Evolutionary conservation across 2,888 invertebrate genomes (phyloP), one percentile per base, ranked within the genome.

Genomic region (Lamellibrachia columna): DNA sequence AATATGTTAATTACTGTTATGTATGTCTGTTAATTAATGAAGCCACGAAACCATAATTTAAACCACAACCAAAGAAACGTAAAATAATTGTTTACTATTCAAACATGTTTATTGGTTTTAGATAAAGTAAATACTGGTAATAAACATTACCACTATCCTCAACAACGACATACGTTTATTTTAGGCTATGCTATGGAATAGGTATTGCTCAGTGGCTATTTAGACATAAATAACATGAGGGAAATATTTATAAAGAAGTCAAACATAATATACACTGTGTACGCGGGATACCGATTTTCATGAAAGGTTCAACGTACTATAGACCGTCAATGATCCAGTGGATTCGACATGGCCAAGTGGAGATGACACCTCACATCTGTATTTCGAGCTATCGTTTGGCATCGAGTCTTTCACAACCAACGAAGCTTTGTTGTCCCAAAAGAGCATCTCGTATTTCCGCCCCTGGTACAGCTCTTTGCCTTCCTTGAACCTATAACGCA

Each of bases 371-470:
- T 94, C 94, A 90, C 94, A 94, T 11, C 94, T 90, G 93, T 94
- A 94, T 9, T 92, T 92, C 9, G 93, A 94, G 22, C 93, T 91
- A 93, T 96, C 96, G 7, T 93, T 93, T 52, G 95, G 95, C 90
- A 96, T 95, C 0, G 96, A 95, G 91, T 95, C 94, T 91, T 95
- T 95, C 92, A 96, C 94, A 28, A 95, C 95, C 93, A 96, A 94
- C 0, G 95, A 95, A 96, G 99, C 98, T 3, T 96, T 97, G 95
- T 99, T 97, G 28, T 98, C 99, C 96, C 99, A 99, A 94, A 98
- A 98, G 97, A 98, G 98, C 96, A 99, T 98, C 95, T 98, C 98
- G 97, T 99, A 98, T 93, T 99, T 98, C 22, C 95, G 94, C 90
- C 95, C 95, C 55, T 94, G 95, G 93, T 95, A 95, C 90, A 96